Percentiles rank a stretch among this genome's conserved stretches.
phyloP scores from a whole-genome alignment of 2,888 invertebrate genomes.

The Drosophila cognata region DNA sequence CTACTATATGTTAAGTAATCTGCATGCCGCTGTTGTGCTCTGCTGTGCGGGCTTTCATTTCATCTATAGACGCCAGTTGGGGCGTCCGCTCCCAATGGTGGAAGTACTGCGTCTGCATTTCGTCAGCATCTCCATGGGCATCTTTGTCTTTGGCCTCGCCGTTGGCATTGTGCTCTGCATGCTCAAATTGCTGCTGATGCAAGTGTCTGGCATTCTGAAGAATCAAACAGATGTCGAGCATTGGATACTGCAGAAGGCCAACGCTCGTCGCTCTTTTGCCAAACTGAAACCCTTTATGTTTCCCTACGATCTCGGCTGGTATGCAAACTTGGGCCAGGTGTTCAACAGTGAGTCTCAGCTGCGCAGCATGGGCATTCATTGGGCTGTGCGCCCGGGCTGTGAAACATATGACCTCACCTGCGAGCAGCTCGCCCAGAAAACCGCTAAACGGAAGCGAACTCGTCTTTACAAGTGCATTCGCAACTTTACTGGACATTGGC shows the following conservation, averaged over 20 bases:
- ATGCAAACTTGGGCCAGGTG: slow-evolving; percentile 88
- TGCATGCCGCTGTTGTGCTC: slow-evolving; percentile 92
- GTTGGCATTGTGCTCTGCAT: slow-evolving; percentile 96
- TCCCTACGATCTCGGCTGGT: slow-evolving; percentile 93
- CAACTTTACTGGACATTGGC: slow-evolving; percentile 90
- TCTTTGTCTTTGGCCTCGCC: slow-evolving; percentile 94
- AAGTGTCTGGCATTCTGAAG: slow-evolving; percentile 91
- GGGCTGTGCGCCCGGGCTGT: slow-evolving; percentile 93
- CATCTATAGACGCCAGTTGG: slow-evolving; percentile 88
- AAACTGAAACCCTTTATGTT: slow-evolving; percentile 87
- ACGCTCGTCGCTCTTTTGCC: slow-evolving; percentile 86
- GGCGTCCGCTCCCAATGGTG: slow-evolving; percentile 79
- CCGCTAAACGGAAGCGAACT: slow-evolving; percentile 91
- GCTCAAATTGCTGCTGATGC: slow-evolving; percentile 93
- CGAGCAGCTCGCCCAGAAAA: slow-evolving; percentile 95
- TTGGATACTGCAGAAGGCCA: slow-evolving; percentile 97
- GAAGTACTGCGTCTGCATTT: slow-evolving; percentile 88
- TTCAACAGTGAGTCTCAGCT: slow-evolving; percentile 88
- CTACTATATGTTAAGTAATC: slow-evolving; percentile 94
- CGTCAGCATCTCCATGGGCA: slow-evolving; percentile 89
- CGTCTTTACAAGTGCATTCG: slow-evolving; percentile 88
- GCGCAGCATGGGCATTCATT: slow-evolving; percentile 88
- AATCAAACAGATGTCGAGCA: slow-evolving; percentile 98
- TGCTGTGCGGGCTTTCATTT: slow-evolving; percentile 89
- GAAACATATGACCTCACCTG: slow-evolving; percentile 94